Base-by-base conservation (phyloP, 2,888 invertebrate species). In the Caenorhabditis panamensis region DNA sequence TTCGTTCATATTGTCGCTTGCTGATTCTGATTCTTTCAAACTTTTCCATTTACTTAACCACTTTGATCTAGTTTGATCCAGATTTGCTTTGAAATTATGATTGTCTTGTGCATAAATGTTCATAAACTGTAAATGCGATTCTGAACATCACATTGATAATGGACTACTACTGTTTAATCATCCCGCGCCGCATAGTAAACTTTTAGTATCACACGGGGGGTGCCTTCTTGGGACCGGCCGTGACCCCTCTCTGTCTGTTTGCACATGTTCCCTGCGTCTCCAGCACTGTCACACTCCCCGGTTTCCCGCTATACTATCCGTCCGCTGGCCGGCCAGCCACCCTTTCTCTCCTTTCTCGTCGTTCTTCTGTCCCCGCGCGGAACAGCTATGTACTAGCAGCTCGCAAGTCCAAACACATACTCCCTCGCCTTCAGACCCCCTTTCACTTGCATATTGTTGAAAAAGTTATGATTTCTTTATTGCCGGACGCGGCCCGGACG, bases 1-100 rank as follows among this genome's bases (percentile, higher is more conserved):
- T 99, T 99, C 92, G 93, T 99, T 83, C 98, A 99, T 77, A 62
- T 77, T 41, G 77, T 69, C 41, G 41, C 54, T 24, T 41, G 6
- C 41, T 41, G 41, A 41, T 11, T 6, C 2, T 13, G 41, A 41
- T 11, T 11, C 6, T 41, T 41, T 41, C 6, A 41, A 41, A 41
- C 13, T 11, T 41, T 41, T 13, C 13, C 2, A 41, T 6, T 18
- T 18, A 5, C 18, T 11, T 18, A 20, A 47, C n/a, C 47, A 47
- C n/a, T 61, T 22, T 41, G 22, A 18, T 41, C 22, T 26, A 16
- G 3, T 28, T 37, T n/a, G n/a, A n/a, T n/a, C n/a, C n/a, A n/a
- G n/a, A n/a, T n/a, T n/a, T n/a, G n/a, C n/a, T n/a, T n/a, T n/a
- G n/a, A n/a, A n/a, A n/a, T n/a, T n/a, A n/a, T n/a, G n/a, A n/a